Evolutionary conservation across 2,888 invertebrate species (phyloP), one percentile per base, ranked within the genome.

Genomic region (Flabesymbios commensalis): DNA sequence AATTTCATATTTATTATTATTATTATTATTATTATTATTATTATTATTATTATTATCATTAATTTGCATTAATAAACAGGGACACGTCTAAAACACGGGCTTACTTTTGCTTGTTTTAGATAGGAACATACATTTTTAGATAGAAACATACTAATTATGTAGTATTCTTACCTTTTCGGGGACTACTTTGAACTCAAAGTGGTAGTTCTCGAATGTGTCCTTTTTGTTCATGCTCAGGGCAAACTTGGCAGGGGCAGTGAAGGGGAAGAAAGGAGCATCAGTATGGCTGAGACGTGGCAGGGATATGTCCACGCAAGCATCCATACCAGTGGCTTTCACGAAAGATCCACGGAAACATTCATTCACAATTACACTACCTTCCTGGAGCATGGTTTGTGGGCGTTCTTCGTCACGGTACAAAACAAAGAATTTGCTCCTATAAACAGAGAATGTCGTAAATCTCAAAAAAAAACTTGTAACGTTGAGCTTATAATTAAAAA

Each of bases 241-340:
- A 41, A 73, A 58, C 14, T 57, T 59, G n/a, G 71, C 59, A 5
- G 81, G 80, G n/a, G 78, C 78, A 55, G 73, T 75, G 22, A 81
- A 59, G 14, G 79, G 79, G 70, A 78, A 77, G 57, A 65, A 68
- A 1, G 78, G 78, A n/a, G 75, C 88, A 87, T 42, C 61, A 28
- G 58, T 58, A 88, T 88, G 75, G 88, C 87, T 1, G 88, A 88
- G 74, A 90, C 89, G 85, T 88, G 84, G 72, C 54, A 77, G 72
- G 29, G 74, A 70, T 74, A 92, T 90, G 57, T 91, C 88, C 0
- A 89, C 88, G 77, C 94, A 95, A 47, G 94, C 83, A 85, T 93
- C 91, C 55, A 95, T 85, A 0, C 95, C 95, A 22, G 93, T 86
- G 0, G 91, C 87, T 64, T 88, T 87, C 72, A 92, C 90, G 48